Conservation (phyloP, 1,140 invertebrate genomes). For the Grapholita molesta region DNA sequence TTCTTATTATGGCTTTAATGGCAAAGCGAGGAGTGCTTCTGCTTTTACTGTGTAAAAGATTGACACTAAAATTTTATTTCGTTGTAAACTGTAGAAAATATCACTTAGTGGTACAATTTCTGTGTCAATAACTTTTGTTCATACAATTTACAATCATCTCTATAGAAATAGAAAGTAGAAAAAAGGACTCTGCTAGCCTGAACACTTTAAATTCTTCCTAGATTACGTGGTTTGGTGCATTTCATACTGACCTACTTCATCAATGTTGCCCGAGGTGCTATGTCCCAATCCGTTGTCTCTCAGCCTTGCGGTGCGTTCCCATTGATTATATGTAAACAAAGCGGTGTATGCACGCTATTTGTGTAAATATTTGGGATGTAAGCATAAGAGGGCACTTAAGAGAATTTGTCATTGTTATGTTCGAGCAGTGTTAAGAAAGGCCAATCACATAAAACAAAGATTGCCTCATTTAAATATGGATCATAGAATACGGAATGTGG, state of each 20-base stretch:
- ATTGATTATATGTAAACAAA: conserved; percentile 58
- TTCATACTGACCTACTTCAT: background rate
- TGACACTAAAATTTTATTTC: background rate
- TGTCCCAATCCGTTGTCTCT: conserved; percentile 20
- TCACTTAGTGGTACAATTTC: background rate
- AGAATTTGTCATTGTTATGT: conserved; percentile 50
- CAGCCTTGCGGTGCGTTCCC: conserved; percentile 32
- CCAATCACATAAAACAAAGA: background rate
- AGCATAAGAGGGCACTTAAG: conserved; percentile 65
- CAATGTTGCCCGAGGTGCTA: background rate
- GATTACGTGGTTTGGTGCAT: background rate
- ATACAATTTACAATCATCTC: no score
- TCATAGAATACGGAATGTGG: no score
- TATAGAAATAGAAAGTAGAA: no score
- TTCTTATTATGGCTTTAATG: background rate
- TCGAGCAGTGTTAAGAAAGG: conserved; percentile 28
- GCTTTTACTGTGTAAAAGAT: background rate
- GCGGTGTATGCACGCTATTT: conserved; percentile 33
- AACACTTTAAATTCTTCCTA: background rate
- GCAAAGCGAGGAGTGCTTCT: background rate
- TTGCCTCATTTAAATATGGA: background rate
- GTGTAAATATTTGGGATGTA: conserved; percentile 58
- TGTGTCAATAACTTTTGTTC: background rate
- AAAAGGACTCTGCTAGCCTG: background rate
- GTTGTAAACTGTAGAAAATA: background rate